Evolutionary conservation across 2,888 invertebrate genomes (phyloP).

Genomic region (Erebia aethiops): DNA sequence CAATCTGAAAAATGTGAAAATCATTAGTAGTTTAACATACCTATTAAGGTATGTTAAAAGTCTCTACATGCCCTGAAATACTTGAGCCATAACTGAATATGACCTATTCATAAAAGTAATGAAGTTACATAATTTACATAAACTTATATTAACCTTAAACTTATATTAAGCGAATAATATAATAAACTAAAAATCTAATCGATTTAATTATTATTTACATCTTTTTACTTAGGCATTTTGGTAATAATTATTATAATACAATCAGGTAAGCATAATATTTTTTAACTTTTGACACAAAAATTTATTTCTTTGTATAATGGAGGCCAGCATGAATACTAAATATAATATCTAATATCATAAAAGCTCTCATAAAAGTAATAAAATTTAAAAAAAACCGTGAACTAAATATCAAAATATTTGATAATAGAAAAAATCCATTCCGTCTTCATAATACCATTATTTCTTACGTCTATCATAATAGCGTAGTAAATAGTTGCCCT

Average conservation of each 20-base stretch:
- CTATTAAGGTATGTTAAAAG: neutral
- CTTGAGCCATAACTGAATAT: neutral
- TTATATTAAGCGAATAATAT: neutral
- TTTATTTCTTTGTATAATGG: neutral
- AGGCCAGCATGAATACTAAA: neutral
- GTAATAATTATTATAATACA: neutral
- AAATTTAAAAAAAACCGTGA: neutral
- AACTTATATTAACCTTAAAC: neutral
- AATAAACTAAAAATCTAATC: neutral
- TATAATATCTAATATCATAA: neutral
- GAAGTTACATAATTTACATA: neutral
- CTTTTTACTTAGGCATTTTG: constrained; percentile 10
- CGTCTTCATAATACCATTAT: neutral
- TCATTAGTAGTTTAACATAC: no score
- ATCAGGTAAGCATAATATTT: neutral
- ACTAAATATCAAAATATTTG: neutral
- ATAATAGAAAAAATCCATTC: neutral
- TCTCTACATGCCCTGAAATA: neutral
- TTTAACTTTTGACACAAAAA: neutral
- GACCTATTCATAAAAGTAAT: neutral
- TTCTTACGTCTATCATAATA: neutral
- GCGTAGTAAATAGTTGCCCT: no score
- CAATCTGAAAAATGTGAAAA: no score
- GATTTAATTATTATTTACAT: constrained; percentile 7
- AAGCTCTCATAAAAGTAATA: neutral